Evolutionary conservation across 2,888 invertebrate genomes (phyloP), one percentile per base, ranked within the genome.

Genomic region (Rambutsinella grinnellia): DNA sequence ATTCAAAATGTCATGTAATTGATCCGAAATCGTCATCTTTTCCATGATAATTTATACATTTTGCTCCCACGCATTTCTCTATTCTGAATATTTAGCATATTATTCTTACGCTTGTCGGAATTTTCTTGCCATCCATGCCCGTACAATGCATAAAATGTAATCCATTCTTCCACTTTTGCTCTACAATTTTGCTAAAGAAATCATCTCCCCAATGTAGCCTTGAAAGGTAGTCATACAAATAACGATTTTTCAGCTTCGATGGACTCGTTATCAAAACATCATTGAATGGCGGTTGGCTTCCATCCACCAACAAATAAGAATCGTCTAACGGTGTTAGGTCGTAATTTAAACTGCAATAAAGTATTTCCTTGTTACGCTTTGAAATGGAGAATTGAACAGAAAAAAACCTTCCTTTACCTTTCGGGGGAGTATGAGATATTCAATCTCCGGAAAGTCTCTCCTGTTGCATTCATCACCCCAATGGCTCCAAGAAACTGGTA

Each of bases 401-500:
- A 6, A 26, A 8, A 10, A 6, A 53, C 5, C 36, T 57, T 58
- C 6, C 46, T 56, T 60, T 60, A 66, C 53, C 44, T 53, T 1
- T 65, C 53, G 46, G 72, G 66, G 66, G 53, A 53, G 46, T 66
- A 72, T 19, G 80, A 76, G 21, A 80, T 65, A 57, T 78, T 67
- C 53, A 80, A 51, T 56, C 58, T 72, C 5, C 71, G 60, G 17
- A 81, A 69, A 21, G 75, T 44, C 2, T 76, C 68, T 47, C 82
- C 82, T 1, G 69, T 66, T 0, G 78, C 82, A 54, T 81, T 78
- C n/a, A 51, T 67, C 13, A 80, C 72, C 0, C 79, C 78, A 10
- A 82, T 58, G 0, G 80, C 68, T 24, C 69, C 77, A 17, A 82
- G 75, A 44, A 77, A 82, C 13, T 74, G 74, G 19, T 71, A 74